A percentile compares a stretch with the other conserved stretches of the same genome.
Evolutionary conservation across 2,797 vertebrate species (phyloP).

Genomic region (Lates japonicus): DNA sequence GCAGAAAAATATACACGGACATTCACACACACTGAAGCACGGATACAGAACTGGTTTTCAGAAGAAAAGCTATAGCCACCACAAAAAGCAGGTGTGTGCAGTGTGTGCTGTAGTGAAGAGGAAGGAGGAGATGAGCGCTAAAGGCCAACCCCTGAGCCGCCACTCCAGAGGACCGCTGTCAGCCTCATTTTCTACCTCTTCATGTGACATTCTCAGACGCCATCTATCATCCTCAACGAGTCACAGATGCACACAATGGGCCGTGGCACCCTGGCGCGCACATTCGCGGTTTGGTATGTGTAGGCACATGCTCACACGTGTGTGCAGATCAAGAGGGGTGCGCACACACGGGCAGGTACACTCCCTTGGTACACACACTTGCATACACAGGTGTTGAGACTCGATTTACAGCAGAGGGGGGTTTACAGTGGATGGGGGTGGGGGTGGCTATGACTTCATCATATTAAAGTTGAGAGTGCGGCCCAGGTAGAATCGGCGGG

Average conservation of each 20-base stretch:
- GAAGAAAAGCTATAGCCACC: slow-evolving; percentile 2
- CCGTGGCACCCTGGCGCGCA: slow-evolving; percentile 2
- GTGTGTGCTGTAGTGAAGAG: slow-evolving; percentile 27
- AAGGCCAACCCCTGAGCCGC: slow-evolving; percentile 68
- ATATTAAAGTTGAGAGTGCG: slow-evolving; percentile 71
- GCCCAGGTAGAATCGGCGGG: slow-evolving; percentile 53
- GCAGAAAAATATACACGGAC: neutral
- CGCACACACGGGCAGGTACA: slow-evolving; percentile 23
- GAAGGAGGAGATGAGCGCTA: slow-evolving; percentile 48
- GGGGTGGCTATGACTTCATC: slow-evolving; percentile 72
- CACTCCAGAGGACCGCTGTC: slow-evolving; percentile 72
- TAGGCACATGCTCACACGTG: slow-evolving; percentile 18
- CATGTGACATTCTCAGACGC: slow-evolving; percentile 70
- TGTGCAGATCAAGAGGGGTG: slow-evolving; percentile 6
- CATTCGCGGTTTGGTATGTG: neutral
- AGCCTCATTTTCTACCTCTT: slow-evolving; percentile 71
- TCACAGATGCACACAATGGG: slow-evolving; percentile 36
- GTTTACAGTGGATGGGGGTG: neutral
- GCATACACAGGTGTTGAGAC: slow-evolving; percentile 53
- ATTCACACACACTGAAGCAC: neutral
- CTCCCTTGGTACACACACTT: slow-evolving; percentile 36
- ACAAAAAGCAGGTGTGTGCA: slow-evolving; percentile 33
- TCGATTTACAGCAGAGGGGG: slow-evolving; percentile 52
- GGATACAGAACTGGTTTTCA: neutral
- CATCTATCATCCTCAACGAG: slow-evolving; percentile 73